Conservation (phyloP, 64 coral and sea anemone species). For the Dendrophyllia cribrosa region DNA sequence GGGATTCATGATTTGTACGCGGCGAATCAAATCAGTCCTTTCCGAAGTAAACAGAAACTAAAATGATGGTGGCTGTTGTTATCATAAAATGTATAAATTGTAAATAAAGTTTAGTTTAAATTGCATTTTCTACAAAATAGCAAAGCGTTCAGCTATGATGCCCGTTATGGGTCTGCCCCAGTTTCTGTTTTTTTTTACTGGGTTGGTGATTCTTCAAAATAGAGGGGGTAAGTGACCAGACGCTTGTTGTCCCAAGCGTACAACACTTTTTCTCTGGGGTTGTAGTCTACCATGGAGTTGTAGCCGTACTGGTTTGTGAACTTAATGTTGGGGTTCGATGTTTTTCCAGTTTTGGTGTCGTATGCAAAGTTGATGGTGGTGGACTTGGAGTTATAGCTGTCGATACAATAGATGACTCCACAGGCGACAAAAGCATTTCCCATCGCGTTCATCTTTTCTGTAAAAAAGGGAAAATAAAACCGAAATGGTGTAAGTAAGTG, state of each 20-base stretch:
- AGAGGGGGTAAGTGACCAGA: background rate
- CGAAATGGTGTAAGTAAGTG: too few relatives aligned
- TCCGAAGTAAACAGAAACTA: too few relatives aligned
- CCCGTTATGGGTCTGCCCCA: too few relatives aligned
- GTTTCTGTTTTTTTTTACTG: too few relatives aligned
- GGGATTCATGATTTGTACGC: too few relatives aligned
- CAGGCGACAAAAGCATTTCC: slow-evolving; percentile 50
- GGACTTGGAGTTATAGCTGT: background rate
- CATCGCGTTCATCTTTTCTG: slow-evolving; percentile 9
- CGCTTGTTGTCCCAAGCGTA: background rate
- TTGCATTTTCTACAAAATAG: too few relatives aligned
- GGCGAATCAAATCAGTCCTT: too few relatives aligned
- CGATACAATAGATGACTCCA: background rate
- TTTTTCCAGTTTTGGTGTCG: background rate
- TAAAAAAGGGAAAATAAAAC: background rate
- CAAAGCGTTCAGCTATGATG: too few relatives aligned
- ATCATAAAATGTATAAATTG: too few relatives aligned
- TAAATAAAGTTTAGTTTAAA: too few relatives aligned
- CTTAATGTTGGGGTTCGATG: slow-evolving; percentile 24
- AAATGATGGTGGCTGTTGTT: too few relatives aligned
- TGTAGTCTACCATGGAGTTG: slow-evolving; percentile 29
- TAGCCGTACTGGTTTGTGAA: slow-evolving; percentile 22
- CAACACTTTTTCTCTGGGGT: slow-evolving; percentile 1
- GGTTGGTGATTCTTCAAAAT: background rate
- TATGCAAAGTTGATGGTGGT: slow-evolving; percentile 42